A percentile compares a stretch with the other conserved stretches of the same genome.
Evolutionary conservation across 2,797 vertebrate species (phyloP).

Genomic region (Momotus momota): DNA sequence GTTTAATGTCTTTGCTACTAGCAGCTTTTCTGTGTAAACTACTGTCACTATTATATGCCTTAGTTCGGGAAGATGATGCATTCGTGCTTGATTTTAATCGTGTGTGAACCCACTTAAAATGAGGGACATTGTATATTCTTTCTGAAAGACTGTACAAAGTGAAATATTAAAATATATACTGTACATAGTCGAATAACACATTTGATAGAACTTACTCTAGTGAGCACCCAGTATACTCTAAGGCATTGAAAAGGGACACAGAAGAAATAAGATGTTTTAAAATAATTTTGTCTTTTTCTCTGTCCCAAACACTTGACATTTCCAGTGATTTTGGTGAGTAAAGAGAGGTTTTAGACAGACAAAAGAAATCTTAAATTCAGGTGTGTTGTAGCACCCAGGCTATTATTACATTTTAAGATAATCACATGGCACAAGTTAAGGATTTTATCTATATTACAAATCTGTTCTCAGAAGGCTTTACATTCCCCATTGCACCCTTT

Average conservation of each 20-base stretch:
- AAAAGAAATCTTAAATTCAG: background rate
- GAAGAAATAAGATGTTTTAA: background rate
- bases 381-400: background rate
- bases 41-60: background rate
- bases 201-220: background rate
- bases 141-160: background rate
- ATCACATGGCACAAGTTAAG: constrained; percentile 4
- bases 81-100: background rate
- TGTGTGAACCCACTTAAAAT: background rate
- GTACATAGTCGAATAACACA: background rate
- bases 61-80: background rate
- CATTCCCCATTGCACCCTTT: constrained; percentile 42
- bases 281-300: background rate
- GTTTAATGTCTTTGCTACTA: background rate
- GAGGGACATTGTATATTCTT: background rate
- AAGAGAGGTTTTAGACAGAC: background rate
- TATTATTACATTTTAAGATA: constrained; percentile 16
- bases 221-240: background rate
- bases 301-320: background rate
- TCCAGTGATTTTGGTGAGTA: background rate
- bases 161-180: background rate
- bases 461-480: constrained; percentile 45
- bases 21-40: background rate
- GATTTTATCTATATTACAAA: constrained; percentile 53
- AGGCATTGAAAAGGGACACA: background rate